Conservation (phyloP, 2,797 vertebrate species). For the Dromococcyx pavoninus region DNA sequence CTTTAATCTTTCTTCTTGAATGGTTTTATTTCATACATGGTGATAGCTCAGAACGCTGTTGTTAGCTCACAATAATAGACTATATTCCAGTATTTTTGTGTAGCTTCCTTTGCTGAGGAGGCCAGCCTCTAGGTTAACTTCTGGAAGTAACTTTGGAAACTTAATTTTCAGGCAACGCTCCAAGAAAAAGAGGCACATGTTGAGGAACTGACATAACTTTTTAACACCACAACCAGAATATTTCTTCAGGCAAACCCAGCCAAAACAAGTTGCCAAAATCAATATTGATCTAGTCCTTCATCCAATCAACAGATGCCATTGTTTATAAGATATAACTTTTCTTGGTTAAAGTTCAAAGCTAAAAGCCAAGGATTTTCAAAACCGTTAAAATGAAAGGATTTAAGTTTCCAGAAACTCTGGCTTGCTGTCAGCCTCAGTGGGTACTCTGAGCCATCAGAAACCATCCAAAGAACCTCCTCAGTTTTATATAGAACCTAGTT, state of each 20-base stretch:
- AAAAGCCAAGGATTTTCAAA: slow-evolving; percentile 87
- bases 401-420: slow-evolving; percentile 79
- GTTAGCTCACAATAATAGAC: slow-evolving; percentile 40
- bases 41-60: slow-evolving; percentile 33
- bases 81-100: slow-evolving; percentile 55
- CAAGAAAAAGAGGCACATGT: slow-evolving; percentile 83
- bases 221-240: slow-evolving; percentile 84
- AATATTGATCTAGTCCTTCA: slow-evolving; percentile 84
- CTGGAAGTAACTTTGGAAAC: slow-evolving; percentile 82
- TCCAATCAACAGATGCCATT: slow-evolving; percentile 95
- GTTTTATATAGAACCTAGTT: not conserved
- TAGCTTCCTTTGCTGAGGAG: slow-evolving; percentile 67
- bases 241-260: slow-evolving; percentile 77
- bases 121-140: slow-evolving; percentile 76
- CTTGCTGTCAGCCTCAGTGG: slow-evolving; percentile 58
- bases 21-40: slow-evolving; percentile 30
- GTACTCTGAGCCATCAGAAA: slow-evolving; percentile 66
- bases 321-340: slow-evolving; percentile 96
- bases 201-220: slow-evolving; percentile 88
- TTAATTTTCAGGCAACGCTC: slow-evolving; percentile 73
- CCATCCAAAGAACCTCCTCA: slow-evolving; percentile 54
- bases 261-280: slow-evolving; percentile 82
- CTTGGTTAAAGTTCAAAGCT: slow-evolving; percentile 94
- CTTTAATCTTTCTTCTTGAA: not conserved
- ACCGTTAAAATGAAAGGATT: slow-evolving; percentile 85